phyloP scores from a whole-genome alignment of 2,888 invertebrate species.

The Reticulitermes lucifugus region DNA sequence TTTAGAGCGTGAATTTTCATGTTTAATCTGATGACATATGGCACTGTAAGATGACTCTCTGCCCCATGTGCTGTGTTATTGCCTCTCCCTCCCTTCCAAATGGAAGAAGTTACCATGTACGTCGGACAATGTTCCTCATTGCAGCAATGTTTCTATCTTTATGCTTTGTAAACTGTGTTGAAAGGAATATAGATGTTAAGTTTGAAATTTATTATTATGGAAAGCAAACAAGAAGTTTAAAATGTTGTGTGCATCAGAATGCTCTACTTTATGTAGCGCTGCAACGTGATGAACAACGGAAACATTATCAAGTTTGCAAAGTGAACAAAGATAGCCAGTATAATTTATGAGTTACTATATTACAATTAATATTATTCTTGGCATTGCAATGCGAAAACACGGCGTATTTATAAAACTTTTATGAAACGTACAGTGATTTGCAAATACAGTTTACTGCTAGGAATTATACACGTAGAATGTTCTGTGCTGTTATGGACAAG shows the following conservation, averaged over 20 bases:
- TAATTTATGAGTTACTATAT: not conserved
- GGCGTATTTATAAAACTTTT: no score
- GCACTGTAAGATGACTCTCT: not conserved
- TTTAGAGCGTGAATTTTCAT: not conserved
- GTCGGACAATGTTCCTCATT: not conserved
- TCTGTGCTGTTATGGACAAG: no score
- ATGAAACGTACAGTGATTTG: not conserved
- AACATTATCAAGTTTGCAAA: not conserved
- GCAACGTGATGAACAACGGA: not conserved
- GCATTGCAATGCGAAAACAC: not conserved
- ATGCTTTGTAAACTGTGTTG: conserved; percentile 7
- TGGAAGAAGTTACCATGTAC: not conserved
- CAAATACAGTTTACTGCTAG: not conserved
- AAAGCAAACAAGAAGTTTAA: not conserved
- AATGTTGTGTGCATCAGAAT: not conserved
- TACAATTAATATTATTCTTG: conserved; percentile 1
- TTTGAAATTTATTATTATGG: conserved; percentile 14
- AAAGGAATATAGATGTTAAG: not conserved
- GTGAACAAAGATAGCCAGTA: no score
- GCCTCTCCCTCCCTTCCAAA: no score
- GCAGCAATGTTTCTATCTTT: not conserved
- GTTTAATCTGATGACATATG: not conserved
- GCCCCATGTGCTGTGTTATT: not conserved
- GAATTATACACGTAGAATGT: no score
- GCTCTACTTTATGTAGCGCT: conserved; percentile 3